These are phyloP conservation scores for Cladorhizidae sp. DNA, from an alignment of 37 sponge, comb jelly and placozoan genomes.

Conservation along the genomic window DNA sequence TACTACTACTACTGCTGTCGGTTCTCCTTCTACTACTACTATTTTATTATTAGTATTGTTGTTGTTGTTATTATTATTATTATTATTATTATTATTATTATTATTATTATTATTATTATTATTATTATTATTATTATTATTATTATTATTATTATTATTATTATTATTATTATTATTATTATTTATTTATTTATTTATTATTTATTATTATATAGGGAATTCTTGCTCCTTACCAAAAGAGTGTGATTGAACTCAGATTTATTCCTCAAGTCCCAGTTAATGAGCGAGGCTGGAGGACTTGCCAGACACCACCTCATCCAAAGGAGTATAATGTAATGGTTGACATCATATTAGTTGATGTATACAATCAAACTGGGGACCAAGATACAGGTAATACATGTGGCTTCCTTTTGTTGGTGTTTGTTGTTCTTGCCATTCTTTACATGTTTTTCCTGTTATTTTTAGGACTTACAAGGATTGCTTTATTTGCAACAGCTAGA, in stretches of 20 bases:
- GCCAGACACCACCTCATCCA: slow-evolving; percentile 28
- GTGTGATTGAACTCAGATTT: slow-evolving; percentile 41
- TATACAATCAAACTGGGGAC: not conserved
- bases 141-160: no score
- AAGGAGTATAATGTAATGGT: slow-evolving; percentile 70
- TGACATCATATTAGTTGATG: slow-evolving; percentile 23
- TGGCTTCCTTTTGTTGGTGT: not conserved
- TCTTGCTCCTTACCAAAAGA: slow-evolving; percentile 56
- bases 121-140: no score
- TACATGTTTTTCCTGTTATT: not conserved
- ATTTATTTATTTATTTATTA: not conserved
- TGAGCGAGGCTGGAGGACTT: slow-evolving; percentile 52
- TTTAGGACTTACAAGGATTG: slow-evolving; percentile 21
- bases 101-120: no score
- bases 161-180: no score
- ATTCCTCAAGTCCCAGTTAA: slow-evolving; percentile 23
- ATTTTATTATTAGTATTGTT: no score
- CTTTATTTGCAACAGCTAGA: slow-evolving; percentile 43
- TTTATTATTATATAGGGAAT: slow-evolving; percentile 9
- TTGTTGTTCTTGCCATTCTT: slow-evolving; percentile 2
- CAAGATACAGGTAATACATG: not conserved
- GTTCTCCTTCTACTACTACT: no score
- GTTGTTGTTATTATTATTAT: no score
- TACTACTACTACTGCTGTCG: no score
- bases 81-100: no score